Percentiles rank a stretch among this genome's conserved stretches.
Evolutionary conservation across 1,140 invertebrate genomes (phyloP).

Genomic region (Neelides sp.): DNA sequence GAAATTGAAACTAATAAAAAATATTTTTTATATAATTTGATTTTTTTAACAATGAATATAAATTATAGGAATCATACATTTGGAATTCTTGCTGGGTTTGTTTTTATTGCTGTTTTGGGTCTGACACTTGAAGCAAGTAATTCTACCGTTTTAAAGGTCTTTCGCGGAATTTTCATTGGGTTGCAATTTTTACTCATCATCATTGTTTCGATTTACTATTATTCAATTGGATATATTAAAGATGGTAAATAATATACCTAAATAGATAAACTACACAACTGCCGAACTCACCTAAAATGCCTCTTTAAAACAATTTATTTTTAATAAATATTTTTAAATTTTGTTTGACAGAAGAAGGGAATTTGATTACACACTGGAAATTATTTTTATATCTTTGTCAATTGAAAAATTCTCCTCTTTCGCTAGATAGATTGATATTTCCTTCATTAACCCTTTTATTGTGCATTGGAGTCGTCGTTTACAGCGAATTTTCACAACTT

Average conservation of each 20-base stretch:
- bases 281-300: no score
- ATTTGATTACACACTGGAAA: constrained; percentile 1
- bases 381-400: constrained; percentile 3
- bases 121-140: constrained; percentile 19
- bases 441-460: constrained; percentile 16
- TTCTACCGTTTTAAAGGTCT: not conserved
- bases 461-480: constrained; percentile 19
- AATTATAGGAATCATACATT: constrained; percentile 23
- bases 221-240: constrained; percentile 22
- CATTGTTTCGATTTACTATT: constrained; percentile 11
- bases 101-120: constrained; percentile 17
- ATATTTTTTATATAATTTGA: not conserved
- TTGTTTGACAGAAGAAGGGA: constrained; percentile 1
- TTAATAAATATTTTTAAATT: not conserved
- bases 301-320: not conserved
- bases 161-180: constrained; percentile 16
- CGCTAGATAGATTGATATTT: constrained; percentile 20
- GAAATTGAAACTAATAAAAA: not conserved
- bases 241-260: constrained; percentile 15
- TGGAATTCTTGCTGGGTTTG: constrained; percentile 18
- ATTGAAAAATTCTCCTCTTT: constrained; percentile 8
- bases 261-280: no score
- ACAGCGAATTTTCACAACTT: constrained; percentile 12
- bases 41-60: not conserved
- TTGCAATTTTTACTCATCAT: constrained; percentile 14